phyloP scores from a whole-genome alignment of 2,888 invertebrate genomes.

The Sussaba pulchella region DNA sequence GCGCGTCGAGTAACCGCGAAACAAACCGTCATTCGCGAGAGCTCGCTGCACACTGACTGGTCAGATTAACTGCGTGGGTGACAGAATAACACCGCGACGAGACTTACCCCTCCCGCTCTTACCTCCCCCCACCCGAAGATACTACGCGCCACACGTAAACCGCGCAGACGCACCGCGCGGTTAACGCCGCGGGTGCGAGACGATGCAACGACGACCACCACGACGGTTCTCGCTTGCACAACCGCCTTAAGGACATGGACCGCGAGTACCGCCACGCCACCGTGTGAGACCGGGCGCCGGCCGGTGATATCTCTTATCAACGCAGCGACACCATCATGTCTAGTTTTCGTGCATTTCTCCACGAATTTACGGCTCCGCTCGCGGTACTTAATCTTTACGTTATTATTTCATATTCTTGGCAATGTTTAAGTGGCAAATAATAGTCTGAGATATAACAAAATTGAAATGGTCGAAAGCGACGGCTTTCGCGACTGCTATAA shows the following conservation, averaged over 20 bases:
- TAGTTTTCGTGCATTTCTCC: neutral
- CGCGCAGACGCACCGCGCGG: neutral
- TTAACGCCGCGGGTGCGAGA: constrained; percentile 14
- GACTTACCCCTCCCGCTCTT: constrained; percentile 79
- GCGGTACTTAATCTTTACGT: neutral
- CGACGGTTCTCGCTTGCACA: constrained; percentile 21
- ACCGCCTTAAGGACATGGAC: no score
- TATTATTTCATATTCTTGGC: neutral
- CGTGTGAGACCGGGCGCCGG: neutral
- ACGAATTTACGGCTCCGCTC: neutral
- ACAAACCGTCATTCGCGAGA: constrained; percentile 72
- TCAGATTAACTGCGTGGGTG: constrained; percentile 57
- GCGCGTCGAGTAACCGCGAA: constrained; percentile 55
- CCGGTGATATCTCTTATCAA: constrained; percentile 39
- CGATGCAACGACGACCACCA: constrained; percentile 51
- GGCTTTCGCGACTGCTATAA: no score
- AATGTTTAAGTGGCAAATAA: neutral
- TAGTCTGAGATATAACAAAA: no score
- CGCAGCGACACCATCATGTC: neutral
- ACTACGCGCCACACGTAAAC: no score
- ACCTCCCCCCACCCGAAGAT: neutral
- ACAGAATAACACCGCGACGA: constrained; percentile 39
- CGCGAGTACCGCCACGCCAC: constrained; percentile 15
- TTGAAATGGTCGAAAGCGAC: no score
- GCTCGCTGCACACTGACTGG: constrained; percentile 79